These are phyloP conservation scores for Leptinotarsa haldemani DNA, from an alignment of 2,888 invertebrate genomes.

Conservation along the genomic window DNA sequence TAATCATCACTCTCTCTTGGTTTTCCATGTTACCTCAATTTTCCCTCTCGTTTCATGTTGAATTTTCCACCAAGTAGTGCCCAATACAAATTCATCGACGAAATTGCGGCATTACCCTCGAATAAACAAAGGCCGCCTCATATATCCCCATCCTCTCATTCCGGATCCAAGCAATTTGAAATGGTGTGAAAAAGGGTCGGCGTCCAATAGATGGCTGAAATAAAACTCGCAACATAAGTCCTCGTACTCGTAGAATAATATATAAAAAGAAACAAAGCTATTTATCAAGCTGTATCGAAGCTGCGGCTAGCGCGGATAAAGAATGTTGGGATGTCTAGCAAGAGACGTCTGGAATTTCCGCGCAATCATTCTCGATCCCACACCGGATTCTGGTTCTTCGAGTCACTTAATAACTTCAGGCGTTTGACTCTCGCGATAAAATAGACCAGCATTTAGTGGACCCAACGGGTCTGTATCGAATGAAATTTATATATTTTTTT, in stretches of 20 bases:
- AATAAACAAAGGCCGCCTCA: slow-evolving; percentile 25
- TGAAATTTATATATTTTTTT: background rate
- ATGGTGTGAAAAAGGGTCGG: slow-evolving; percentile 37
- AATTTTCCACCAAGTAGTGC: background rate
- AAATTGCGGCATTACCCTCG: slow-evolving; percentile 1
- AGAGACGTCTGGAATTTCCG: slow-evolving; percentile 58
- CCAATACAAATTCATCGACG: background rate
- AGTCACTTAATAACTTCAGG: slow-evolving; percentile 57
- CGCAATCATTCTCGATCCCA: slow-evolving; percentile 57
- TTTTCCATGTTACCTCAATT: no score
- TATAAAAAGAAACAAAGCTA: slow-evolving; percentile 51
- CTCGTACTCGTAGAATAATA: slow-evolving; percentile 46
- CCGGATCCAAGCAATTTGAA: slow-evolving; percentile 31
- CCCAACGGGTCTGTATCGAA: background rate
- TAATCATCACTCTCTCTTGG: no score
- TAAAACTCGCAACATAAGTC: slow-evolving; percentile 47
- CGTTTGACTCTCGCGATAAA: slow-evolving; percentile 48
- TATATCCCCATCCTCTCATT: slow-evolving; percentile 21
- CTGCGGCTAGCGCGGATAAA: slow-evolving; percentile 50
- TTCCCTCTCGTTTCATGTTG: background rate
- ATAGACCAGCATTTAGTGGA: slow-evolving; percentile 38
- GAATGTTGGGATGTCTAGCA: slow-evolving; percentile 55
- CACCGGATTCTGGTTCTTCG: slow-evolving; percentile 53
- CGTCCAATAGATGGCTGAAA: slow-evolving; percentile 45
- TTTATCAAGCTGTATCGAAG: slow-evolving; percentile 58